Base-by-base conservation (phyloP, 2,888 invertebrate genomes). In the Prenolepis imparis region DNA sequence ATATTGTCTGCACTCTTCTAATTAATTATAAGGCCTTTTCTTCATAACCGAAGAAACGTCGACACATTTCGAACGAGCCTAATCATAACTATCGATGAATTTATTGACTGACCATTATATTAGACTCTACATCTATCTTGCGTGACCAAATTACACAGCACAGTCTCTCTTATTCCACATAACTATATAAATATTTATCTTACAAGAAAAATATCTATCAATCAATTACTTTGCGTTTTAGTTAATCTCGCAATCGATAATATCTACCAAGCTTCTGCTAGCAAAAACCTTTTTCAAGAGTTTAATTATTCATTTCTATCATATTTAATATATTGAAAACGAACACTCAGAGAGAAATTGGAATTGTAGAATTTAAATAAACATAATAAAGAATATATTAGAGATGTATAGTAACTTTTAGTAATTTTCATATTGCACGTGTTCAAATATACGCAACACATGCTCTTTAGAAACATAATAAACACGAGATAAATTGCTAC, bases 21-120 rank as follows among this genome's bases (percentile, higher is more conserved):
- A 66, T 67, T 57, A 82, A 63, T 66, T 48, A 32, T 72, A 72
- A 66, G 75, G 39, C 77, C 81, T 83, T 73, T 52, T 72, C 70
- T 61, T 77, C 61, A 68, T 70, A 8, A 64, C 63, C 70, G 78
- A 78, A 78, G 78, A 59, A 78, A 78, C 78, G 72, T 78, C 72
- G 78, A 78, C 78, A 78, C 78, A 78, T 59, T 78, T 72, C 67
- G n/a, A 15, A 70, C 21, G 32, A 59, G 21, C 12, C 32, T 78
- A 41, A 67, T 57, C 11, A 28, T 67, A 68, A 78, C 68, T 64
- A 59, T 44, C 57, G 28, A 61, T 75, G 57, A 87, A 90, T 86
- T 88, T 86, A 92, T 92, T 93, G 94, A 93, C 94, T 94, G 93
- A 93, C 94, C 90, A 92, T 93, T 93, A 93, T 91, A 90, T 89